phyloP scores from a whole-genome alignment of 2,888 invertebrate genomes.

The Mesorhabditis sp. region DNA sequence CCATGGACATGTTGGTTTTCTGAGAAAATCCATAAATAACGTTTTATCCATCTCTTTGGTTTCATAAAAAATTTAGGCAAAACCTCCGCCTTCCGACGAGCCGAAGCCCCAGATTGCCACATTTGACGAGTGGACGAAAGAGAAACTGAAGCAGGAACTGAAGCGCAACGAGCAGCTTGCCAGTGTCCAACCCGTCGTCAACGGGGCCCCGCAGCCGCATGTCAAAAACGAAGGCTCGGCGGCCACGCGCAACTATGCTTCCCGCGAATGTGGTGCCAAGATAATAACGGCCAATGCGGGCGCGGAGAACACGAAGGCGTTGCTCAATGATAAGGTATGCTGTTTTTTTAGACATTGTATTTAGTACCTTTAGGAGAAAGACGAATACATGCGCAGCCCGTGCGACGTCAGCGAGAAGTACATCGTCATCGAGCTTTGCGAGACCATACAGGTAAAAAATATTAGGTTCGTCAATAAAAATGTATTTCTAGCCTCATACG shows the following conservation, averaged over 20 bases:
- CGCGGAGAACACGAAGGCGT: conserved; percentile 74
- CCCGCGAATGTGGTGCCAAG: conserved; percentile 94
- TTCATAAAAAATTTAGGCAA: no score
- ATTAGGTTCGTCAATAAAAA: neutral
- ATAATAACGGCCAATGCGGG: conserved; percentile 87
- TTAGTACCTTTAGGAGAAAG: conserved; percentile 59
- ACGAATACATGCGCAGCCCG: conserved; percentile 95
- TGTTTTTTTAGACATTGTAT: conserved; percentile 4
- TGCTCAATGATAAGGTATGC: conserved; percentile 71
- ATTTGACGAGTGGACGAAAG: conserved; percentile 31
- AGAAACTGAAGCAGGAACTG: conserved; percentile 19
- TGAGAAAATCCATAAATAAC: no score
- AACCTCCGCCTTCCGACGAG: neutral
- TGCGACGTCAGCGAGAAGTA: conserved; percentile 69
- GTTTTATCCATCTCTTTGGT: no score
- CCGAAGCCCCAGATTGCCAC: conserved; percentile 21
- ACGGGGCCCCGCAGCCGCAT: conserved; percentile 13
- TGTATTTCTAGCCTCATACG: conserved; percentile 69
- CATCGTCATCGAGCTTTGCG: conserved; percentile 93
- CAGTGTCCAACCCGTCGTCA: conserved; percentile 7
- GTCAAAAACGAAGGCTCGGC: conserved; percentile 13
- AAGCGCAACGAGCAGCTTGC: conserved; percentile 8
- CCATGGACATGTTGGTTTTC: no score
- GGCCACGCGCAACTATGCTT: conserved; percentile 67
- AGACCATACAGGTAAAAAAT: conserved; percentile 75